Base-by-base conservation (phyloP, 92 coral and sea anemone genomes). In the Chrysogorgia sp. region DNA sequence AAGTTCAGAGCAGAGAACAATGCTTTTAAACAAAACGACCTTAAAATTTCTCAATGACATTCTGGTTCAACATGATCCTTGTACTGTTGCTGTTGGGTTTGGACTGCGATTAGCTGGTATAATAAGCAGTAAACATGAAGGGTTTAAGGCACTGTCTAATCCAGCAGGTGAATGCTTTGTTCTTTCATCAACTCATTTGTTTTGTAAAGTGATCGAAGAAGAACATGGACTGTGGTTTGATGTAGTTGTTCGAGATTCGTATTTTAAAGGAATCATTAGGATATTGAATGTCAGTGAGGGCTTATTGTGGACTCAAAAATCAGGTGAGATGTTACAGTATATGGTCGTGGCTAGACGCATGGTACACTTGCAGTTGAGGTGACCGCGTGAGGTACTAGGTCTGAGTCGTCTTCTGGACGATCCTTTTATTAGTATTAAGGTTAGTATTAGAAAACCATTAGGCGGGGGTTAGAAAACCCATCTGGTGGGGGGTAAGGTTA, bases 61-160 rank as follows among this genome's bases (percentile, higher is more conserved):
- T 33, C 66, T 76, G 30, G 75, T 92, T 32, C 69, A 85, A 63
- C 50, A 29, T 6, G 1, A n/a, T 48, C 56, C 67, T 23, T 48
- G 75, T 29, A 71, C 85, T 8, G 63, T 74, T 14, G 78, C 91
- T 2, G 9, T 85, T 22, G 81, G 91, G 1, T 91, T 96, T 58
- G 90, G 90, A 10, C 81, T 91, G 3, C 85, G 97, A 40, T 75
- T 96, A 13, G 80, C 83, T 34, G 99, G 97, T 31, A 74, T 85
- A 23, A 74, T 92, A 24, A 84, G 82, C 68, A 58, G 85, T 7
- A 80, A 60, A 19, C 80, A 63, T 22, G 86, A 75, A 23, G 76
- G 79, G 64, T 80, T 77, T 64, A 53, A 69, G 15, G 20, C 59
- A n/a, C 55, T 87, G 32, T 58, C 40, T 58, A 32, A 58, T 29